Conservation (phyloP, 2,113 vertebrate species). For the Tyrannus savana region DNA sequence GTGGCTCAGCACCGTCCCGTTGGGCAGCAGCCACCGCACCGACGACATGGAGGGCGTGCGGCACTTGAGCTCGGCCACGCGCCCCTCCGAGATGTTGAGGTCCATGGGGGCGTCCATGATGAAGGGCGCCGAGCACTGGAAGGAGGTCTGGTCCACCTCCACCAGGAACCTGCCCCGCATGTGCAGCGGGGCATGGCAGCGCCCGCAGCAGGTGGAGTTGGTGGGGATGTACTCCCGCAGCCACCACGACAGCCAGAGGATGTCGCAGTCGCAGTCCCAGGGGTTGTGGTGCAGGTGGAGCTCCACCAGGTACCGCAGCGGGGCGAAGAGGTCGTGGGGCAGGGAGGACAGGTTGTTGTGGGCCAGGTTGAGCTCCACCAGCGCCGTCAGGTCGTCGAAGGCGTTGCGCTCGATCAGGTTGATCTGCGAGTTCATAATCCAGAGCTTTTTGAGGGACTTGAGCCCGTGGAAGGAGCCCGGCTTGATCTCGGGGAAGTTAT, state of each 20-base stretch:
- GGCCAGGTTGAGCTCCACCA: slow-evolving; percentile 97
- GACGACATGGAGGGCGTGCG: slow-evolving; percentile 94
- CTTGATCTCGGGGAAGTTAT: slow-evolving; percentile 91
- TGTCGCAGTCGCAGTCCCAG: slow-evolving; percentile 96
- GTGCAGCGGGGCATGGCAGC: slow-evolving; percentile 90
- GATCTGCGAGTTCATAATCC: slow-evolving; percentile 99
- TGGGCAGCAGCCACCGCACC: slow-evolving; percentile 93
- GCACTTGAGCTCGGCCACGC: slow-evolving; percentile 92
- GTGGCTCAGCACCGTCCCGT: slow-evolving; percentile 93
- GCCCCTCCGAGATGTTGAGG: slow-evolving; percentile 94
- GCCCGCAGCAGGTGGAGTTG: slow-evolving; percentile 96
- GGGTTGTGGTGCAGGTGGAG: slow-evolving; percentile 98
- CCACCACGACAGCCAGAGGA: slow-evolving; percentile 97
- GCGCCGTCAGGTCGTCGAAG: slow-evolving; percentile 92
- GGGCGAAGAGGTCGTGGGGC: slow-evolving; percentile 96
- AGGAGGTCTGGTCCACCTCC: slow-evolving; percentile 92
- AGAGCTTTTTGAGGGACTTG: slow-evolving; percentile 92
- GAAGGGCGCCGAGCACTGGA: slow-evolving; percentile 95
- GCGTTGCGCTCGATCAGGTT: slow-evolving; percentile 92
- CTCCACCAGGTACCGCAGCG: slow-evolving; percentile 93
- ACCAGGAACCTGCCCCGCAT: slow-evolving; percentile 92
- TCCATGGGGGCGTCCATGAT: slow-evolving; percentile 93
- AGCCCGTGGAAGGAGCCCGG: slow-evolving; percentile 92
- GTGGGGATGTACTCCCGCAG: slow-evolving; percentile 95
- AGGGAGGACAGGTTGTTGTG: slow-evolving; percentile 97